phyloP scores from a whole-genome alignment of 2,797 vertebrate species.

The Australoheros facetus region DNA sequence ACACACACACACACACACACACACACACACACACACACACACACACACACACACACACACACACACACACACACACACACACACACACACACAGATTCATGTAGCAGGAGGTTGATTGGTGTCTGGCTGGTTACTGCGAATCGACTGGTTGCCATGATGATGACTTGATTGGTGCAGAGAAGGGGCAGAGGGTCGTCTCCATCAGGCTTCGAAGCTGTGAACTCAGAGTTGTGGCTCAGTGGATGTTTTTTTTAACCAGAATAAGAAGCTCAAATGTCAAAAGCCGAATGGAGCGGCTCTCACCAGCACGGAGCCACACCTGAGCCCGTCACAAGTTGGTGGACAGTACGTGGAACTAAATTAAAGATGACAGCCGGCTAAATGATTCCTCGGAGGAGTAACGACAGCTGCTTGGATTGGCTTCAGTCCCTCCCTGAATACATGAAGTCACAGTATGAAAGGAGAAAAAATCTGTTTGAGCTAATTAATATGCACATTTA shows the following conservation, averaged over 20 bases:
- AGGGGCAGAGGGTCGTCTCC: background rate
- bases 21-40: background rate
- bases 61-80: background rate
- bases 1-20: background rate
- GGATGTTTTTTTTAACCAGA: background rate
- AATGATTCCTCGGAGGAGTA: background rate
- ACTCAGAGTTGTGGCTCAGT: background rate
- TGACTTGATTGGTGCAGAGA: slow-evolving; percentile 47
- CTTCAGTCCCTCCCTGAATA: background rate
- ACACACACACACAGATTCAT: background rate
- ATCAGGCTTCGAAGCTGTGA: background rate
- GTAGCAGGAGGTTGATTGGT: slow-evolving; percentile 68
- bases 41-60: background rate
- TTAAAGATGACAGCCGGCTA: background rate
- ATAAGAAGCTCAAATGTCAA: background rate
- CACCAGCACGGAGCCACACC: background rate
- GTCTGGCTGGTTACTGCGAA: slow-evolving; percentile 50
- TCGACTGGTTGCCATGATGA: slow-evolving; percentile 64
- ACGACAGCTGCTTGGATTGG: background rate
- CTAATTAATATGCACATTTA: background rate
- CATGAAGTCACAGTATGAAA: background rate
- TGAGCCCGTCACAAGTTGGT: background rate
- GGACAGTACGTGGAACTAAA: background rate
- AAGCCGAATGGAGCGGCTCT: background rate
- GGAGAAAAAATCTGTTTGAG: background rate